Evolutionary conservation across 2,113 vertebrate genomes (phyloP).

Genomic region (Melanotaenia duboulayi): DNA sequence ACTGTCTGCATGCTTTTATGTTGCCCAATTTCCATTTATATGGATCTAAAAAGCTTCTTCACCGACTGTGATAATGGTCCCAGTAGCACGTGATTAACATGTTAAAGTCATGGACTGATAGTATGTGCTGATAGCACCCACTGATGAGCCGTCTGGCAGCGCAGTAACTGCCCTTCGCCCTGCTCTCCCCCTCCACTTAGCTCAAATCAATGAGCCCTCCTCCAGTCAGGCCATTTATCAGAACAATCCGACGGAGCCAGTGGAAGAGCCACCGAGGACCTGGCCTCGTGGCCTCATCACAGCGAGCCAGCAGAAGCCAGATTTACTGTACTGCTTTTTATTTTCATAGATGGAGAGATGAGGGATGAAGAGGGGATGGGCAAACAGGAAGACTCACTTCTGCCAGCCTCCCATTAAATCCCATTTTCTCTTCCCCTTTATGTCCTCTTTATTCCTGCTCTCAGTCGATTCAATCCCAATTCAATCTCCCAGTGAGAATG

Average conservation of each 20-base stretch:
- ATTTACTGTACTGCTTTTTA: constrained; percentile 71
- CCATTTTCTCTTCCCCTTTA: constrained; percentile 2
- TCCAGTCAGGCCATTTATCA: constrained; percentile 74
- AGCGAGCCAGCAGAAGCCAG: constrained; percentile 47
- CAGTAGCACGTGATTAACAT: constrained; percentile 75
- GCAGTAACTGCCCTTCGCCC: constrained; percentile 41
- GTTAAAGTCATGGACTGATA: constrained; percentile 61
- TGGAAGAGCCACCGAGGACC: constrained; percentile 71
- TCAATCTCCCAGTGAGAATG: constrained; percentile 41
- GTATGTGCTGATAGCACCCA: constrained; percentile 51
- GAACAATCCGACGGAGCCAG: constrained; percentile 56
- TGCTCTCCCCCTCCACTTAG: constrained; percentile 65
- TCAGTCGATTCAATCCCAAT: constrained; percentile 66
- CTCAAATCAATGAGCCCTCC: constrained; percentile 79
- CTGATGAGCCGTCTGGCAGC: constrained; percentile 48
- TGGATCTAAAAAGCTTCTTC: constrained; percentile 67
- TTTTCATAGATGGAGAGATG: constrained; percentile 57
- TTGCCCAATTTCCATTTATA: constrained; percentile 73
- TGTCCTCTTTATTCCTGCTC: constrained; percentile 21
- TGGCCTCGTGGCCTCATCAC: constrained; percentile 60
- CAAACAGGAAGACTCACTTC: constrained; percentile 31
- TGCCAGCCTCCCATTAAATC: constrained; percentile 8
- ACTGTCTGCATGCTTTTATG: constrained; percentile 41
- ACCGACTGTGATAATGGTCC: constrained; percentile 55
- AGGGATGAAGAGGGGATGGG: constrained; percentile 18